Conservation (phyloP, 1,140 invertebrate genomes). For the Orussus abietinus region DNA sequence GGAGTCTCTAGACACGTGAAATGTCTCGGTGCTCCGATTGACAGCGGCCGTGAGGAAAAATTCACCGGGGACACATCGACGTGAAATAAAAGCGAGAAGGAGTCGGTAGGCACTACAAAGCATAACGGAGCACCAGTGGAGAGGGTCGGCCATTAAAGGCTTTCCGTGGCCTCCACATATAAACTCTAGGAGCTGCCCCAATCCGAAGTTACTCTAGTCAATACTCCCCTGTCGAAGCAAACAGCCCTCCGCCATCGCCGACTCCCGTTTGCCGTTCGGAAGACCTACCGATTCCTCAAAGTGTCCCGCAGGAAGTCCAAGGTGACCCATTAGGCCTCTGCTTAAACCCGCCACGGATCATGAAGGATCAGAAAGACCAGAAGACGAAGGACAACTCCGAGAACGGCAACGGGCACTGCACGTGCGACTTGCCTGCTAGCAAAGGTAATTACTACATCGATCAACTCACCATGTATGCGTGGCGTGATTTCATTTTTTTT, state of each 20-base stretch:
- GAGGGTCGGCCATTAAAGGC: not conserved
- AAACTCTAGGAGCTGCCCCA: not conserved
- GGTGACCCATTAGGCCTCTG: too few species aligned
- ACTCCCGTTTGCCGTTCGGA: not conserved
- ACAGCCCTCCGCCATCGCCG: not conserved
- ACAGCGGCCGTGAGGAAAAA: not conserved
- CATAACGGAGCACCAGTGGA: not conserved
- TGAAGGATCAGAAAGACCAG: conserved; percentile 7
- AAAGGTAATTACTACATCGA: conserved; percentile 7
- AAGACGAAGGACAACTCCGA: conserved; percentile 1
- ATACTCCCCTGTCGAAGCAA: conserved; percentile 1
- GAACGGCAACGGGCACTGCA: not conserved
- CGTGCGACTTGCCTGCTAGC: not conserved
- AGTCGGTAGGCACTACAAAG: too few species aligned
- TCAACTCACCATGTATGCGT: too few species aligned
- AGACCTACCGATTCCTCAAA: too few species aligned
- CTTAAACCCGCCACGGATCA: too few species aligned
- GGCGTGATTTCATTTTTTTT: too few species aligned
- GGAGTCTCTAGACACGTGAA: too few species aligned
- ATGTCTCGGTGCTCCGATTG: too few species aligned
- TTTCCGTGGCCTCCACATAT: conserved; percentile 2
- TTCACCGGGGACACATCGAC: too few species aligned
- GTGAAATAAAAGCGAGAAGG: too few species aligned
- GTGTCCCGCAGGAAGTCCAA: too few species aligned
- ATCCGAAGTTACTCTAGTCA: conserved; percentile 5